Conservation (phyloP, 2,113 vertebrate genomes). For the Eptatretus burgeri region DNA sequence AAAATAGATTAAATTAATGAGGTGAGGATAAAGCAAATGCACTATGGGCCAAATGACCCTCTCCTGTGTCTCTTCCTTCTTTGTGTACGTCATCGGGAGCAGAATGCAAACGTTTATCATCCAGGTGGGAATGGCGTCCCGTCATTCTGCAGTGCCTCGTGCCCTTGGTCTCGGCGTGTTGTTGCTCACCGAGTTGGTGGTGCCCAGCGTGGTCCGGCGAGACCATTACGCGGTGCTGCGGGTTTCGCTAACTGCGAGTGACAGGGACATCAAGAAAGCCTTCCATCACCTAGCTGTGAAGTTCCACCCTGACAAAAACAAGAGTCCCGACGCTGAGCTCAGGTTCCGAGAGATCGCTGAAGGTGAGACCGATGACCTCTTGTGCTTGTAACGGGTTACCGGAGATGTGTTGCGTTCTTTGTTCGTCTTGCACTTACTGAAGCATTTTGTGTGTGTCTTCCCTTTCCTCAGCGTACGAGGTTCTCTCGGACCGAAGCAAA, state of each 20-base stretch:
- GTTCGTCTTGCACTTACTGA: background rate
- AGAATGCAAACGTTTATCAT: too few relatives aligned
- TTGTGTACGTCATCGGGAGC: too few relatives aligned
- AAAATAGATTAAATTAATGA: too few relatives aligned
- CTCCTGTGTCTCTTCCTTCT: too few relatives aligned
- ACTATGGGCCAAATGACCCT: too few relatives aligned
- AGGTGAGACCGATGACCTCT: slow-evolving; percentile 13
- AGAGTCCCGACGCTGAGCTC: slow-evolving; percentile 14
- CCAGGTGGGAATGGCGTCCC: too few relatives aligned
- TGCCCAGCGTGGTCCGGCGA: background rate
- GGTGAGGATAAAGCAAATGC: too few relatives aligned
- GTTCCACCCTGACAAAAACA: slow-evolving; percentile 22
- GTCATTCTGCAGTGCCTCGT: too few relatives aligned
- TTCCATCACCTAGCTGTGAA: slow-evolving; percentile 16
- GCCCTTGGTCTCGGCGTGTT: too few relatives aligned
- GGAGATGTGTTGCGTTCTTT: background rate
- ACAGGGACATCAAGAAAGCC: slow-evolving; percentile 16
- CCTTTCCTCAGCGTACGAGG: slow-evolving; percentile 13
- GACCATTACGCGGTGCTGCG: slow-evolving; percentile 15
- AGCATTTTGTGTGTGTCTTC: slow-evolving; percentile 4
- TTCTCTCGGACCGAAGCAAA: slow-evolving; percentile 15
- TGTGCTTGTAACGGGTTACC: background rate
- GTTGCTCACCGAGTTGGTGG: too few relatives aligned
- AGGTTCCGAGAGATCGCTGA: slow-evolving; percentile 18
- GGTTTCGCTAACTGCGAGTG: slow-evolving; percentile 13